Evolutionary conservation across 2,113 vertebrate species (phyloP).

Genomic region (Irena cyanogastra): DNA sequence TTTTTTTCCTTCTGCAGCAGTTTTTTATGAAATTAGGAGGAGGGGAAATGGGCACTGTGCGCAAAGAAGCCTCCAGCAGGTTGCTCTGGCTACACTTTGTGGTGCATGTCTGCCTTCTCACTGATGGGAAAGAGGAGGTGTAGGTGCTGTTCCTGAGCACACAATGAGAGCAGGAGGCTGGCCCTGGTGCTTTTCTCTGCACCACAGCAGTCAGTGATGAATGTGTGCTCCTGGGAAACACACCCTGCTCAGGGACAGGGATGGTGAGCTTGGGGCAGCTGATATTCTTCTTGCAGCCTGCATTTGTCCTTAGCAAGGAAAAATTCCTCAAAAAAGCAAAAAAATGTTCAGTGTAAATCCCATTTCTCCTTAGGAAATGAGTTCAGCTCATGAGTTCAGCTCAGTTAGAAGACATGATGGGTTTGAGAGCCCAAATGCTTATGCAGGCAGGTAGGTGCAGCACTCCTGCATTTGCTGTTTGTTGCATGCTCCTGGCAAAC

Average conservation of each 20-base stretch:
- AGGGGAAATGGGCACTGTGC: neutral
- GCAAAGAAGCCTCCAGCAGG: neutral
- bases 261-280: neutral
- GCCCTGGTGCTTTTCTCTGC: neutral
- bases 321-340: neutral
- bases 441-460: fast-evolving
- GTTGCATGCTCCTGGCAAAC: neutral
- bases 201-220: neutral
- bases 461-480: neutral
- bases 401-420: neutral
- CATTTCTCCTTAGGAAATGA: neutral
- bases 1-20: neutral
- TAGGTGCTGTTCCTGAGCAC: neutral
- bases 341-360: neutral
- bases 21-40: neutral
- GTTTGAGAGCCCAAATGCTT: neutral
- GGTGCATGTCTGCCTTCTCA: neutral
- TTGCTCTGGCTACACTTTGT: neutral
- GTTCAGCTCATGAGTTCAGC: neutral
- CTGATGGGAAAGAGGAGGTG: neutral
- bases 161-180: neutral
- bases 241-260: neutral
- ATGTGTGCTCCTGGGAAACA: neutral
- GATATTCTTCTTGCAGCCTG: neutral
- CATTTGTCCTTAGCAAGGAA: neutral